Base-by-base conservation (phyloP, 2,888 invertebrate genomes). In the Hyalella azteca region DNA sequence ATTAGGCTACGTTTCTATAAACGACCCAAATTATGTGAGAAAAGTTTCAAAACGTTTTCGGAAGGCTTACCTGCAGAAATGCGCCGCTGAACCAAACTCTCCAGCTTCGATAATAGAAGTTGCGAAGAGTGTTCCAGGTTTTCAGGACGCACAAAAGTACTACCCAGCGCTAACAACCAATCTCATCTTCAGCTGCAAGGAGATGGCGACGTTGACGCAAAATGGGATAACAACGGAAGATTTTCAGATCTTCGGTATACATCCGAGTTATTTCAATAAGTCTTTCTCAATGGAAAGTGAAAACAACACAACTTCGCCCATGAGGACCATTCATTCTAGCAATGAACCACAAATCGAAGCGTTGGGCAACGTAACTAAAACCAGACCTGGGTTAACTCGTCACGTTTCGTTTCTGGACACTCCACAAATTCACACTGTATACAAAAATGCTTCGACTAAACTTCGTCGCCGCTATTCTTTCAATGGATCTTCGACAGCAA, bases 21-120 rank as follows among this genome's bases (percentile, higher is more conserved):
- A 66, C 36, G 66, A 66, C 19, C 66, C 66, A 22, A 66, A 66
- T 66, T 66, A 36, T 66, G 66, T 66, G 9, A 11, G 66, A 5
- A 32, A 66, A 36, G 66, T 66, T 32, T 66, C 66, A 19, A 66
- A 66, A 13, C 66, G 66, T n/a, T 66, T 66, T 36, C 66, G 66
- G 3, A 66, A 66, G 36, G 66, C 66, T 66, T 66, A 36, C 39
- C 66, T 66, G 32, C 66, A 66, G 19, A 5, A 36, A 29, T 66
- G 66, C 66, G 29, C 3, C 45, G 45, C 15, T 5, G 66, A 36
- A 32, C 7, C 19, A 19, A 66, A 66, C 39, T 66, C 66, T 66
- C 66, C 7, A 36, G 26, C 26, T 66, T 66, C 66, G 39, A 36
- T 66, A 7, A 29, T 13, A 2, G 66, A 66, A 66, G 66, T 66